Evolutionary conservation across 2,888 invertebrate species (phyloP).

Genomic region (Xestia xanthographa): DNA sequence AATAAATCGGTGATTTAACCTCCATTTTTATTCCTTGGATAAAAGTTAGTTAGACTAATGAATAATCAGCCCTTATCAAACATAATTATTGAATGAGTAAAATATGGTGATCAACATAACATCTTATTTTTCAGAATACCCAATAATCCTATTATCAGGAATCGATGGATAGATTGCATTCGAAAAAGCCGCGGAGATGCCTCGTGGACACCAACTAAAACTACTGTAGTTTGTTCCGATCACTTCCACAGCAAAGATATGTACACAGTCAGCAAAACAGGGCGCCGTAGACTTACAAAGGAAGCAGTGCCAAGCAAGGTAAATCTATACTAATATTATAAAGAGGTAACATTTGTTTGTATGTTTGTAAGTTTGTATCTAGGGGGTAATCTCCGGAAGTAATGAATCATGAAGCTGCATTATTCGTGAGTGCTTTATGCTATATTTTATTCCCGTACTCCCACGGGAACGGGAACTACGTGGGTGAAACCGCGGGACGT

Average conservation of each 20-base stretch:
- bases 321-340: too few species aligned
- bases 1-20: too few species aligned
- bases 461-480: too few species aligned
- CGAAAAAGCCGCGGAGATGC: neutral
- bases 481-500: too few species aligned
- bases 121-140: conserved; percentile 6
- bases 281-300: conserved; percentile 1
- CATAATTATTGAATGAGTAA: neutral
- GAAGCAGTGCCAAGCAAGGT: conserved; percentile 13
- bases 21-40: too few species aligned
- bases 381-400: too few species aligned
- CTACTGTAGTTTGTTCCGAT: conserved; percentile 11
- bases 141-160: conserved; percentile 2
- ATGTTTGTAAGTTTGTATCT: too few species aligned
- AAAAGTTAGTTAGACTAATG: too few species aligned
- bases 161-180: neutral
- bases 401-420: too few species aligned
- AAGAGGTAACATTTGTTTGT: too few species aligned
- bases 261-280: neutral
- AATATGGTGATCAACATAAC: conserved; percentile 1
- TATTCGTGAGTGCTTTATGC: too few species aligned
- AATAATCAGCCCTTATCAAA: neutral
- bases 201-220: conserved; percentile 4
- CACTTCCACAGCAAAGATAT: neutral
- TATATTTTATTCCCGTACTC: too few species aligned